Conservation (phyloP, 2,888 invertebrate species). For the Cylindroiulus punctatus region DNA sequence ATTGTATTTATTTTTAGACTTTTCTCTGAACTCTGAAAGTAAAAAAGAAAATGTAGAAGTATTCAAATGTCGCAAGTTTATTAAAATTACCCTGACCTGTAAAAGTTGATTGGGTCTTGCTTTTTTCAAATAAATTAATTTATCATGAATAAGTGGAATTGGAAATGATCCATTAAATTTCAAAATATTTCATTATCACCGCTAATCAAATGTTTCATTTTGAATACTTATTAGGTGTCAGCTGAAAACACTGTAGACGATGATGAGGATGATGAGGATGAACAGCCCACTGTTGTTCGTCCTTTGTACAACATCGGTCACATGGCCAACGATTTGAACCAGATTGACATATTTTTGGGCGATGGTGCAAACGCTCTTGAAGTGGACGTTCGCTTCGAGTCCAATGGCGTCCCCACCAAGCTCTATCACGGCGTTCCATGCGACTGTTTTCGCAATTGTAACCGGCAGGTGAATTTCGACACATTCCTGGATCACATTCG, state of each 20-base stretch:
- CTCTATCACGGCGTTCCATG: conserved; percentile 58
- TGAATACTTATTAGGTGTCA: not conserved
- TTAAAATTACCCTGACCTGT: too few relatives aligned
- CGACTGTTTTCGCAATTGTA: conserved; percentile 57
- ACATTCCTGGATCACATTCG: conserved; percentile 51
- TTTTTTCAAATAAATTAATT: too few relatives aligned
- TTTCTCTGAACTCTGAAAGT: too few relatives aligned
- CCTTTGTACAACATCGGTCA: conserved; percentile 56
- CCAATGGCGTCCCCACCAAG: conserved; percentile 54
- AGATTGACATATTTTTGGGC: conserved; percentile 56
- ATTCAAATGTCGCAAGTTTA: too few relatives aligned
- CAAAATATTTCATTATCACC: too few relatives aligned
- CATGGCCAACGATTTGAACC: conserved; percentile 58
- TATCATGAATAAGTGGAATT: too few relatives aligned
- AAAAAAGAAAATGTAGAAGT: too few relatives aligned
- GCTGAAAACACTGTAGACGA: not conserved
- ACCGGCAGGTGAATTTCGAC: conserved; percentile 4
- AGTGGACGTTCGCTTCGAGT: conserved; percentile 57
- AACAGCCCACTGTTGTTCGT: conserved; percentile 24
- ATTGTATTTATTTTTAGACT: too few relatives aligned
- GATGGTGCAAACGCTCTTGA: conserved; percentile 58
- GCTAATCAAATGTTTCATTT: too few relatives aligned
- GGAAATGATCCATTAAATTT: too few relatives aligned
- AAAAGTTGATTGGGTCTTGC: too few relatives aligned
- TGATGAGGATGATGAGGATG: too few relatives aligned